A percentile compares a stretch with the other conserved stretches of the same genome.
Evolutionary conservation across 1,140 invertebrate species (phyloP).

Genomic region (Caenorhabditis inopinata): DNA sequence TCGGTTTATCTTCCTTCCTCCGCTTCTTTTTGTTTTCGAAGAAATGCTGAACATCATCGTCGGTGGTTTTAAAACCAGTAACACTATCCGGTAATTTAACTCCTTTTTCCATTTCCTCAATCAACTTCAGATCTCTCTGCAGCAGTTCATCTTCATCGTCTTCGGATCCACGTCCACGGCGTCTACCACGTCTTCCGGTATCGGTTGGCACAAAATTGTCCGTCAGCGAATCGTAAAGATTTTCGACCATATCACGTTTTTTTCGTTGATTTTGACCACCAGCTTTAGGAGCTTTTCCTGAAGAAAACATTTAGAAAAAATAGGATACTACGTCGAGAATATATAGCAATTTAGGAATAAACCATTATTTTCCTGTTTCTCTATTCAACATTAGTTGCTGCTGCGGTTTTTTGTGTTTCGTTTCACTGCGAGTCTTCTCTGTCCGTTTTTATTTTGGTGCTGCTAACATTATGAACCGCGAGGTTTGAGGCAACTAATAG

Average conservation of each 20-base stretch:
- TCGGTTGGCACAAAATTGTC: slow-evolving; percentile 62
- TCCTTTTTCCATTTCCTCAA: slow-evolving; percentile 49
- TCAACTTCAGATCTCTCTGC: slow-evolving; percentile 38
- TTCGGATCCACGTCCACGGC: neutral
- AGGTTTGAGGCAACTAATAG: no score
- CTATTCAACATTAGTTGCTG: no score
- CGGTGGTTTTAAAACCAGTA: neutral
- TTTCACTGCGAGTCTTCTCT: no score
- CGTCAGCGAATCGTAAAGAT: slow-evolving; percentile 58
- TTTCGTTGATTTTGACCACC: slow-evolving; percentile 33
- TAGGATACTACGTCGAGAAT: no score
- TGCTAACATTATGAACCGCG: no score
- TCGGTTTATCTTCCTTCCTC: slow-evolving; percentile 30
- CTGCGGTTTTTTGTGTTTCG: no score
- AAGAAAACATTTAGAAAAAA: neutral
- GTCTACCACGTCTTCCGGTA: slow-evolving; percentile 42
- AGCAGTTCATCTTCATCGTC: slow-evolving; percentile 43
- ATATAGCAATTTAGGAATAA: no score
- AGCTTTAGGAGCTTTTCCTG: slow-evolving; percentile 57
- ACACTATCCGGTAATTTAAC: slow-evolving; percentile 26
- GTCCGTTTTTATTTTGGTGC: no score
- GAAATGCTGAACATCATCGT: slow-evolving; percentile 46
- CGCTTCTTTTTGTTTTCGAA: slow-evolving; percentile 43
- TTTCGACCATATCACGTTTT: slow-evolving; percentile 57
- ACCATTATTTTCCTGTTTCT: no score